Evolutionary conservation across 1,140 invertebrate genomes (phyloP), one percentile per base, ranked within the genome.

Genomic region (Panagrolaimus sp.): DNA sequence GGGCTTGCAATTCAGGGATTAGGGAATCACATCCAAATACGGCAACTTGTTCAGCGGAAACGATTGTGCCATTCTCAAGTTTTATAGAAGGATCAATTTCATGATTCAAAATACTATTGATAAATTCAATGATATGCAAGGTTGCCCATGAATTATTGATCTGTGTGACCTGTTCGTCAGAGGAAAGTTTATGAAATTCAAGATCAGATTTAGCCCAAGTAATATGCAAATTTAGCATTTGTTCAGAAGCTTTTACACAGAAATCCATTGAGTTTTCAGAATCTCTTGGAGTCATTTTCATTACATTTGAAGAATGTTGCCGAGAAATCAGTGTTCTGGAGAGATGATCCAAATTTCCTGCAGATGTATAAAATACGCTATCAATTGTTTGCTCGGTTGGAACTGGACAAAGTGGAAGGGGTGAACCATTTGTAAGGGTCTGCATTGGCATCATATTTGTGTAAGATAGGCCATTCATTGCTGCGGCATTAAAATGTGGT

Each of bases 301-400:
- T 58, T 1, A n/a, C 52, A 26, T 21, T 58, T 28, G 52, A n/a
- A 58, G 28, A 26, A 28, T 58, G 52, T 28, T 58, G 52, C 17
- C 28, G 52, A 21, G 52, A 21, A 12, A 58, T 26, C 52, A 58
- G 28, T 0, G 52, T 21, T 12, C n/a, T 12, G 17, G 21, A 26
- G 10, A 58, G 12, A 58, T 58, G 52, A 17, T 58, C 52, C 52
- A 58, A 58, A 21, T 12, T 21, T 1, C 52, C 52, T 12, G 10
- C 28, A 58, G 12, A 17, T 4, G 52, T n/a, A 28, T 58, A 58
- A 21, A 58, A 58, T 1, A 58, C 52, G 10, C 21, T 58, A 55
- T 78, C 75, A 43, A 76, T 79, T 12, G 77, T 76, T 32, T 75
- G 62, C 47, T 73, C 72, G 12, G 72, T 67, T n/a, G 75, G 75